Evolutionary conservation across 2,797 vertebrate genomes (phyloP).

Genomic region (Novumbra hubbsi): DNA sequence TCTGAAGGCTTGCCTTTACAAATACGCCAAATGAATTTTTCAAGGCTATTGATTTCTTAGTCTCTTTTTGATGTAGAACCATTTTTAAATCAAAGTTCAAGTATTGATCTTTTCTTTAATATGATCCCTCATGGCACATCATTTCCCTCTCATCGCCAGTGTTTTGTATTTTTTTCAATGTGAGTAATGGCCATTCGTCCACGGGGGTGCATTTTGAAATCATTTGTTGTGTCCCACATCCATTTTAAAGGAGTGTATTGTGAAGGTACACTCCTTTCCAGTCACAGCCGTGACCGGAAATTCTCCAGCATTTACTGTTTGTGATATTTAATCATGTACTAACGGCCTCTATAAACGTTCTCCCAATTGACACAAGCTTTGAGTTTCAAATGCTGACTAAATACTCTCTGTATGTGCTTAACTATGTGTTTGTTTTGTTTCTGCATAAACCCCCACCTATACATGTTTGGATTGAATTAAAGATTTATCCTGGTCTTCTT

Average conservation of each 20-base stretch:
- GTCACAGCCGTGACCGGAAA: no score
- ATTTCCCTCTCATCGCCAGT: slow-evolving; percentile 1
- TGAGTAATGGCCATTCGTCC: not conserved
- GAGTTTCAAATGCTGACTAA: not conserved
- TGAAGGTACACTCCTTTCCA: no score
- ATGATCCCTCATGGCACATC: slow-evolving; percentile 18
- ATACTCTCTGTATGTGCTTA: not conserved
- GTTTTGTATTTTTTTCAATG: slow-evolving; percentile 1
- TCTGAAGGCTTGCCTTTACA: slow-evolving; percentile 11
- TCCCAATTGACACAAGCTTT: not conserved
- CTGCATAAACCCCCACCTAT: not conserved
- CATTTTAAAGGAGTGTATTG: not conserved
- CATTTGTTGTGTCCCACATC: not conserved
- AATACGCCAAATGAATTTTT: slow-evolving; percentile 21
- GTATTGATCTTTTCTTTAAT: slow-evolving; percentile 33
- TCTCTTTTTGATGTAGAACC: slow-evolving; percentile 7
- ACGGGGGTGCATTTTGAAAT: not conserved
- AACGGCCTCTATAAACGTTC: not conserved
- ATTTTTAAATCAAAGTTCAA: slow-evolving; percentile 29
- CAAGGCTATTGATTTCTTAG: slow-evolving; percentile 16
- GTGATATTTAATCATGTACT: not conserved
- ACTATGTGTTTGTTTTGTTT: not conserved
- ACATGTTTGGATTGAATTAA: not conserved
- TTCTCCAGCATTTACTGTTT: not conserved
- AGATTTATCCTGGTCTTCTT: not conserved